Evolutionary conservation across 35 echinoderm and acorn worm genomes (phyloP), one percentile per base, ranked within the genome.

Genomic region (Apostichopus californicus): DNA sequence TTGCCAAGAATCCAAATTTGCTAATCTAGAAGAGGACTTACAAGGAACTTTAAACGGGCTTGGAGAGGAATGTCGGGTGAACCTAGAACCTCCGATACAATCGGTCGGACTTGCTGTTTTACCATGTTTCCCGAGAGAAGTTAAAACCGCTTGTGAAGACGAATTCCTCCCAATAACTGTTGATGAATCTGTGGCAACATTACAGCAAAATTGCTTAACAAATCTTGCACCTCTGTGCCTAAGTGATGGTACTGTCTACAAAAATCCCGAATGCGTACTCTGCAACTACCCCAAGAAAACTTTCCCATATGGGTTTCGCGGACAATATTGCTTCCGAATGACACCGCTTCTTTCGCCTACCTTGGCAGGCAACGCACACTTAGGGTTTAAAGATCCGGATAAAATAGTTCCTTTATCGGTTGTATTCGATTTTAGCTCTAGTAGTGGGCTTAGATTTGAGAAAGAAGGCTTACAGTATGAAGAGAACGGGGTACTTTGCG

Each of bases 361-460:
- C 34, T 6, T 22, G 6, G 22, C 6, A 22, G 21, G 52, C 22
- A 54, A 80, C 52, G 13, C 18, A 5, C 10, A 22, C 10, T 34
- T 20, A 4, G 78, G 4, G 12, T 22, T 12, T 80, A 18, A 18
- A n/a, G 5, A 3, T 6, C 55, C 21, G 2, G 55, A 18, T 15
- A 65, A 86, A 14, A n/a, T 86, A 13, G 59, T 65, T 57, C 55
- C 83, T 7, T 23, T 86, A 17, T 86, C 83, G 6, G 21, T 86
- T 9, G 53, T 86, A 28, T 86, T 86, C 26, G 83, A 86, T 15
- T 86, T 86, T 65, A 86, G 13, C 55, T 86, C 83, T 15, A 13
- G 56, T 14, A 86, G 83, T 86, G 59, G 55, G 55, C 53, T 58
- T 21, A 46, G 59, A 9, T 22, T 86, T 2, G 83, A 86, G 53